Conservation (phyloP, 2,113 vertebrate genomes). For the Scomber colias region DNA sequence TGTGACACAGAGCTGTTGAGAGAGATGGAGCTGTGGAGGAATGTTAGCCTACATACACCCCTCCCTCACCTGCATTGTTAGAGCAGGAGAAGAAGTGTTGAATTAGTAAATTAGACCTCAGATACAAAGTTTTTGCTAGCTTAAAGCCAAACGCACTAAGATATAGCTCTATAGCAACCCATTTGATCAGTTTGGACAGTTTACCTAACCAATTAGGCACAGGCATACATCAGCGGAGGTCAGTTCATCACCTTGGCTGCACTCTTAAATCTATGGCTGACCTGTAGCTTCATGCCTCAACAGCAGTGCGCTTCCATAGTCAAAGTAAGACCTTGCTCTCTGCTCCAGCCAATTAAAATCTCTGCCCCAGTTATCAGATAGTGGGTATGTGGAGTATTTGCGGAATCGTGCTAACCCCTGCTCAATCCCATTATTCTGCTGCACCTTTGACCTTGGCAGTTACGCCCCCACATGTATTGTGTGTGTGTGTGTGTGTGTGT, state of each 20-base stretch:
- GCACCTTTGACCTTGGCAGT: constrained; percentile 55
- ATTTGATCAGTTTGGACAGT: constrained; percentile 1
- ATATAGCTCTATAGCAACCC: background rate
- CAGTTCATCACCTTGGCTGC: background rate
- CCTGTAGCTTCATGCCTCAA: constrained; percentile 11
- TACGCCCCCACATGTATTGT: constrained; percentile 26
- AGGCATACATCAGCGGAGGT: background rate
- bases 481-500: constrained; percentile 5
- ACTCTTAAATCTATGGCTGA: background rate
- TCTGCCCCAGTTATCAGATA: constrained; percentile 41
- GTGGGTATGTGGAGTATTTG: constrained; percentile 50
- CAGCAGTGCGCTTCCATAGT: background rate
- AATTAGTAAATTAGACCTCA: background rate
- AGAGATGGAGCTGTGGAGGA: background rate
- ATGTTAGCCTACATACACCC: background rate
- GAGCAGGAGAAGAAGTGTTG: no score
- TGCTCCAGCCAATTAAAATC: constrained; percentile 57
- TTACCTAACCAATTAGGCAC: constrained; percentile 19
- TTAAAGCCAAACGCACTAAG: no score
- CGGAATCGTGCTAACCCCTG: constrained; percentile 38
- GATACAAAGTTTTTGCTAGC: no score
- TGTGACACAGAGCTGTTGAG: no score
- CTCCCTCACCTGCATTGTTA: background rate
- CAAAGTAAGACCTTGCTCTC: background rate
- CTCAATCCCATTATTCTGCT: constrained; percentile 42